Base-by-base conservation (phyloP, 2,888 invertebrate genomes). In the Elegia similella region DNA sequence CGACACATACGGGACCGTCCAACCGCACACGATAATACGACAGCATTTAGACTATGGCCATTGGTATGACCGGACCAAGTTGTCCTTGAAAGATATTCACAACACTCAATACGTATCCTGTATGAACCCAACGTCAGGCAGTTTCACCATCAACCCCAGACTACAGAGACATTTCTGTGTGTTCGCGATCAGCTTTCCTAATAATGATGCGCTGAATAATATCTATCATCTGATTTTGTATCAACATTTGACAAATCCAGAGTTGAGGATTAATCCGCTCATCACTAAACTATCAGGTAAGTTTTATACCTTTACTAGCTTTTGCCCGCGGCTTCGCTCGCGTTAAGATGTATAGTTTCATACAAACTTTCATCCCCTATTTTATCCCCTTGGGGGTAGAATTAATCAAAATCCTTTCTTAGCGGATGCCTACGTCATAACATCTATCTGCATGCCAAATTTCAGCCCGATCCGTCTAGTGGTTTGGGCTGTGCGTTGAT, bases 41-140 rank as follows among this genome's bases (percentile, higher is more conserved):
- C 99, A 99, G 78, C 98, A 98, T 88, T 90, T 99, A 74, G 99
- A 99, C 83, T 99, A 99, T 77, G 95, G 95, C 53, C 98, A 99
- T 83, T 99, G 99, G 98, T 94, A 91, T 30, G 90, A 99, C 77
- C 93, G 99, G 42, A 95, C 95, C 44, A 97, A 97, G 76, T 88
- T 99, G 17, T 93, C 96, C 0, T 84, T 98, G 10, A 99, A 99
- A 86, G 98, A 99, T 63, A 98, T 99, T 61, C 98, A 98, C 81
- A 98, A 98, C 76, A 98, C 98, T 59, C 99, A 99, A 80, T 99
- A 99, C 76, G 96, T 99, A 12, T 96, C 98, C 34, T 98, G 98
- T 80, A 99, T 99, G 98, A 99, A 99, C 88, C 99, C 99, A 0
- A 98, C 98, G 0, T 98, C 98, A 29, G 99, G 99, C 52, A 98